Evolutionary conservation across 2,113 vertebrate species (phyloP).

Genomic region (Syngnathoides biaculeatus): DNA sequence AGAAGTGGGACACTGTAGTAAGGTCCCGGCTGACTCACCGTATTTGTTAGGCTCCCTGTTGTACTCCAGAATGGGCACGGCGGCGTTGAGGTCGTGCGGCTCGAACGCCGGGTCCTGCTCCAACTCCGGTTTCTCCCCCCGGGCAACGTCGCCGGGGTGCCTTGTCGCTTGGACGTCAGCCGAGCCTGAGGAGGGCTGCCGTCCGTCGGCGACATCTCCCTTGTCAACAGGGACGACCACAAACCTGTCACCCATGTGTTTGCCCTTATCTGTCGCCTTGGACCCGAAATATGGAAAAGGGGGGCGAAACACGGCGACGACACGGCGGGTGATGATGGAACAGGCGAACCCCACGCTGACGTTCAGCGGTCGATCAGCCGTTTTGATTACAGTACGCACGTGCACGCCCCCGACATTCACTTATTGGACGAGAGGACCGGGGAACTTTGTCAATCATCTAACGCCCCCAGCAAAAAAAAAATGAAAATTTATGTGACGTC

Average conservation of each 20-base stretch:
- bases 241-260: slow-evolving; percentile 72
- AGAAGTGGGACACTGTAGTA: slow-evolving; percentile 37
- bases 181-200: slow-evolving; percentile 13
- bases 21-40: slow-evolving; percentile 54
- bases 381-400: slow-evolving; percentile 50
- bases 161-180: slow-evolving; percentile 32
- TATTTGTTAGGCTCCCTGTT: slow-evolving; percentile 76
- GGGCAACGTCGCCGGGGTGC: slow-evolving; percentile 15
- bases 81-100: slow-evolving; percentile 36
- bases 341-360: slow-evolving; percentile 18
- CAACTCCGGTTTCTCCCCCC: background rate
- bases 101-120: slow-evolving; percentile 39
- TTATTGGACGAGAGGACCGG: slow-evolving; percentile 46
- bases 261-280: background rate
- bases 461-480: background rate
- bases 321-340: slow-evolving; percentile 5
- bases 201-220: slow-evolving; percentile 13
- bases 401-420: slow-evolving; percentile 18
- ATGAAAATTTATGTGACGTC: background rate
- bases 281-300: slow-evolving; percentile 4
- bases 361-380: slow-evolving; percentile 26
- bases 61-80: slow-evolving; percentile 73
- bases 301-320: background rate
- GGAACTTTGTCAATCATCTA: slow-evolving; percentile 42
- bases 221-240: slow-evolving; percentile 70